Base-by-base conservation (phyloP, 1,140 invertebrate species). In the Linepithema humile region DNA sequence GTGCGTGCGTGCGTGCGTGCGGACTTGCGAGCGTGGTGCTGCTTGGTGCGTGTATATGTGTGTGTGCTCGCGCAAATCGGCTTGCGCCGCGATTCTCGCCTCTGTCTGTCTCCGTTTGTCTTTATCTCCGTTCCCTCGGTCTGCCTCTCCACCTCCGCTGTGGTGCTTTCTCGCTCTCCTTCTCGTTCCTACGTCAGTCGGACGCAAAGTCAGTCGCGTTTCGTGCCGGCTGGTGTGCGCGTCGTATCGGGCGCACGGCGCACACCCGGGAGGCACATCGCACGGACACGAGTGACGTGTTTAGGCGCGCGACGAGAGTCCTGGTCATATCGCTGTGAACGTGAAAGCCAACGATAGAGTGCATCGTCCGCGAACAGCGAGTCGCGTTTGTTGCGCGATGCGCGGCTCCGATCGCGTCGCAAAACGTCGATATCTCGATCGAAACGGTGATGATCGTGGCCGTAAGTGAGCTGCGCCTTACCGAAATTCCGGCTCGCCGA, bases 191-290 rank as follows among this genome's bases (percentile, higher is more conserved):
- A 45, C 72, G 85, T 85, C 59, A 67, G 85, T 26, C 53, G 55
- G 48, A 48, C 74, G 75, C 73, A 35, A 57, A 84, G 82, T 75
- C 85, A 82, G 86, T 88, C 87, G 87, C 64, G 83, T 85, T 70
- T 84, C 84, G 75, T 75, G 67, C 82, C 87, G 87, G 86, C 75
- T 59, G 69, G 74, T 82, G 82, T 67, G 80, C 72, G 80, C 72
- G 48, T 86, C 72, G 80, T 48, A 43, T 74, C 69, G 75, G 38
- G 84, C 60, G 84, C 57, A 2, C 20, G 43, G 43, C 43, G 55
- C 59, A 53, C 45, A 60, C 60, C 62, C 62, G 60, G 85, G 57
- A 53, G 32, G 45, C 48, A 67, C 64, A 35, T 12, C 38, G 10
- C 64, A 40, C 40, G 17, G 5, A 12, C 55, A 53, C 69, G 20